Percentiles rank a stretch among this genome's conserved stretches.
phyloP scores from a whole-genome alignment of 2,888 invertebrate genomes.

The Ophonus ardosiacus region DNA sequence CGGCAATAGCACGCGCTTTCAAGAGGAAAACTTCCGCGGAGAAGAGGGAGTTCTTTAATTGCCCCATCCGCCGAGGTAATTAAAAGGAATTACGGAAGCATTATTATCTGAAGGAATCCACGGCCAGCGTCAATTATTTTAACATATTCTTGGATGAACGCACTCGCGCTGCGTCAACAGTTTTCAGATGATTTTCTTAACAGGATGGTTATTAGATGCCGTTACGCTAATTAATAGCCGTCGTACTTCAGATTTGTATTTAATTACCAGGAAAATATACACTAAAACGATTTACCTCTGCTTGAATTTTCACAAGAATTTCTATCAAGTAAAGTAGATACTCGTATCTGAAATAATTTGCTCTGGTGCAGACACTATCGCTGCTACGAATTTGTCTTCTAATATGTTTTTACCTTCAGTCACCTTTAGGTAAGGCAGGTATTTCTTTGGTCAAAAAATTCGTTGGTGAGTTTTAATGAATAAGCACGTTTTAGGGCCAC shows the following conservation, averaged over 20 bases:
- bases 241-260: neutral
- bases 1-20: conserved; percentile 12
- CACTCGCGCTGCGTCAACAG: conserved; percentile 3
- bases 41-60: conserved; percentile 71
- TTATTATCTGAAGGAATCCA: conserved; percentile 61
- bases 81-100: conserved; percentile 69
- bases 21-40: conserved; percentile 9
- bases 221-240: neutral
- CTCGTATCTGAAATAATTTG: too few species aligned
- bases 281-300: neutral
- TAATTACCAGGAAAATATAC: neutral
- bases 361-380: too few species aligned
- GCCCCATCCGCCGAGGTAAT: conserved; percentile 71
- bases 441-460: too few species aligned
- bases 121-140: conserved; percentile 58
- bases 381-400: too few species aligned
- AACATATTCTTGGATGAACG: conserved; percentile 53
- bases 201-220: neutral
- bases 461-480: too few species aligned
- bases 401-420: too few species aligned
- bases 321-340: too few species aligned
- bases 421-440: too few species aligned
- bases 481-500: too few species aligned
- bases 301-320: neutral
- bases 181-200: conserved; percentile 1